A percentile compares a stretch with the other conserved stretches of the same genome.
phyloP scores from a whole-genome alignment of 2,113 vertebrate genomes.

The Sander vitreus region DNA sequence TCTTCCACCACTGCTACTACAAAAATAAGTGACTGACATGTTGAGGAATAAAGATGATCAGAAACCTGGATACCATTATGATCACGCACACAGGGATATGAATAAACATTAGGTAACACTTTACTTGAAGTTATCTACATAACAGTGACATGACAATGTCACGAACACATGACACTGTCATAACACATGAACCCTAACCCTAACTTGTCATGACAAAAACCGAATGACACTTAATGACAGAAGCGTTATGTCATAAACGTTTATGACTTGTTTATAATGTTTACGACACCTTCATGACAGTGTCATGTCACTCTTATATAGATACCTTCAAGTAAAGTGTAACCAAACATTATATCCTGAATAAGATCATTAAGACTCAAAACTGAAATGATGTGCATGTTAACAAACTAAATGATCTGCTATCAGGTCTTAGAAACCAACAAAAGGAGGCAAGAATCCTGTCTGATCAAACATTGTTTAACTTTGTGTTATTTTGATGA shows the following conservation, averaged over 20 bases:
- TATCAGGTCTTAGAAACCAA: neutral
- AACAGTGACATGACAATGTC: no score
- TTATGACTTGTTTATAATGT: no score
- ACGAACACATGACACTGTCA: no score
- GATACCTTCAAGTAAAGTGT: no score
- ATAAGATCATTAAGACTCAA: neutral
- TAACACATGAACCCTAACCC: no score
- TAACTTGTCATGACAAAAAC: no score
- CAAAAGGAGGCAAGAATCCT: neutral
- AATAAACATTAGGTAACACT: neutral
- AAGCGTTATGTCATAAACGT: no score
- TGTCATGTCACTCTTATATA: no score
- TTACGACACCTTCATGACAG: no score
- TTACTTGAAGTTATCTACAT: no score
- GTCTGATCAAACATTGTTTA: constrained; percentile 20
- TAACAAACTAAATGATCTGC: neutral
- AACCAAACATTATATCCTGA: neutral
- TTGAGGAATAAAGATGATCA: neutral
- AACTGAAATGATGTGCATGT: neutral
- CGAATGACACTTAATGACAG: no score
- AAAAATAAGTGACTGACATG: neutral
- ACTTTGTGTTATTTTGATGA: neutral
- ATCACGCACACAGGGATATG: neutral
- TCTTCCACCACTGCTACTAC: neutral
- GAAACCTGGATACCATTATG: neutral